phyloP scores from a whole-genome alignment of 2,888 invertebrate genomes.

The Pelosia muscerda region DNA sequence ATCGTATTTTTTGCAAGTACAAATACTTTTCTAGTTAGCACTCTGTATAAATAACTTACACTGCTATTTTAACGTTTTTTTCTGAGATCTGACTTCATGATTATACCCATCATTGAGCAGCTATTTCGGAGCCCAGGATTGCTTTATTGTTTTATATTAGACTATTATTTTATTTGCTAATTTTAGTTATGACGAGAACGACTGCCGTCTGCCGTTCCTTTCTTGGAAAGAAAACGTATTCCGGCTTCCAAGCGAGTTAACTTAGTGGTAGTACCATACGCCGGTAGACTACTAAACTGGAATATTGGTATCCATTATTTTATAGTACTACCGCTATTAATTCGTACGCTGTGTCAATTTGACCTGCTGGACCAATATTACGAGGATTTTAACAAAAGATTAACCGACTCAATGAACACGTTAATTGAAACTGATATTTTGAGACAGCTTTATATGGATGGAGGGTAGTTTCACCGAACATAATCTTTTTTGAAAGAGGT shows the following conservation, averaged over 20 bases:
- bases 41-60: too few relatives aligned
- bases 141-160: too few relatives aligned
- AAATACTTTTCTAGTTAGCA: too few relatives aligned
- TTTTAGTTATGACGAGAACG: too few relatives aligned
- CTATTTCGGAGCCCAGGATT: too few relatives aligned
- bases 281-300: background rate
- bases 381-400: conserved; percentile 2
- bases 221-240: too few relatives aligned
- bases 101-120: background rate
- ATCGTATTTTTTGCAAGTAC: too few relatives aligned
- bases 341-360: conserved; percentile 2
- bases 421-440: conserved; percentile 40
- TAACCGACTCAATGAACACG: conserved; percentile 20
- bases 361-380: background rate
- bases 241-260: background rate
- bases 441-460: background rate
- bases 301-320: background rate
- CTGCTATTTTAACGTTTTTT: background rate
- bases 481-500: background rate
- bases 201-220: background rate
- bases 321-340: background rate
- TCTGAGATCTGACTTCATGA: background rate
- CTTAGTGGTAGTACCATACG: background rate
- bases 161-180: too few relatives aligned
- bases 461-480: background rate